Evolutionary conservation across 2,113 vertebrate genomes (phyloP).

Genomic region (Mus spicilegus): DNA sequence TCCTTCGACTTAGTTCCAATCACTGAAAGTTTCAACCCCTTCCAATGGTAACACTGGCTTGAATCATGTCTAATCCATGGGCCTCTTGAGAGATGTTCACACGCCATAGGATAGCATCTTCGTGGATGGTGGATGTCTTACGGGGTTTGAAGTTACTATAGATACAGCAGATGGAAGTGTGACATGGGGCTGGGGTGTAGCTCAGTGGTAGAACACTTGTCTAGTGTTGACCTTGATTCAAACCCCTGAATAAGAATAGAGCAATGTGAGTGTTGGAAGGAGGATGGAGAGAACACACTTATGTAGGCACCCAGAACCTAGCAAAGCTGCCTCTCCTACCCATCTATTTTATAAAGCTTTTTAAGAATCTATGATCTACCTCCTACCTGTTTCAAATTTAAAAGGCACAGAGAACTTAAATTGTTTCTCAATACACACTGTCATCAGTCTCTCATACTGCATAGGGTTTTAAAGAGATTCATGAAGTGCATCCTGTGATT

Average conservation of each 20-base stretch:
- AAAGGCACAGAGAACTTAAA: conserved; percentile 28
- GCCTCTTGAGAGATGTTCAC: neutral
- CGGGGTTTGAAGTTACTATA: neutral
- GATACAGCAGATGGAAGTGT: neutral
- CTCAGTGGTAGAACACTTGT: neutral
- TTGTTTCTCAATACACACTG: conserved; percentile 45
- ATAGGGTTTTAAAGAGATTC: conserved; percentile 41
- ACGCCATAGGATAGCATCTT: fast-evolving
- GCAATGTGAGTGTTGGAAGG: neutral
- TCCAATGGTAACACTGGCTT: neutral
- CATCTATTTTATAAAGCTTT: conserved; percentile 29
- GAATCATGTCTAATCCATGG: too few relatives aligned
- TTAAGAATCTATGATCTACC: conserved; percentile 36
- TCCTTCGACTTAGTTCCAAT: neutral
- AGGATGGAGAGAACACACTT: fast-evolving
- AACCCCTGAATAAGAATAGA: neutral
- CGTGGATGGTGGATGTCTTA: neutral
- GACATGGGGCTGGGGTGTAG: neutral
- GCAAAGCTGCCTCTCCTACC: neutral
- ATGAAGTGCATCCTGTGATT: conserved; percentile 46
- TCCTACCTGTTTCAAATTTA: conserved; percentile 60
- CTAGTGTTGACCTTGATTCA: neutral
- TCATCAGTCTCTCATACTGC: conserved; percentile 40
- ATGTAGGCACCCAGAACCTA: neutral
- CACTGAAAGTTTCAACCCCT: neutral